Evolutionary conservation across 2,888 invertebrate genomes (phyloP), one percentile per base, ranked within the genome.

Genomic region (Choreutis nemorana): DNA sequence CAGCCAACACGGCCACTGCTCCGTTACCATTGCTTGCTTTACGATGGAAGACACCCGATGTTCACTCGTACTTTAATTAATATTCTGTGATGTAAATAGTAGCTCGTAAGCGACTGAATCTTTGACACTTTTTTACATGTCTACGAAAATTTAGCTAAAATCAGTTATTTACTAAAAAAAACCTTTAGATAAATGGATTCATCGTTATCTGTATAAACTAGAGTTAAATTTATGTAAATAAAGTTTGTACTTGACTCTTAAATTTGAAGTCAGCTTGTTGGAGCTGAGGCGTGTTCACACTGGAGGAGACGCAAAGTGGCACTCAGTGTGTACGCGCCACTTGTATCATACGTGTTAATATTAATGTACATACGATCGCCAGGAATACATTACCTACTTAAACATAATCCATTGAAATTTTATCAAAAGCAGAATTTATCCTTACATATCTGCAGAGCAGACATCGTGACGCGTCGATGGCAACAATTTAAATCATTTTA

Each of bases 101-200:
- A 73, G 61, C 35, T 23, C 40, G 47, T 75, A 75, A 75, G 73
- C 51, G 68, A 71, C 68, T 70, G 68, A 71, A 53, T 67, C 65
- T 73, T 73, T 72, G 71, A 71, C 72, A 75, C 75, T 75, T 77
- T 77, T 77, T 72, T 77, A 77, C 66, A 65, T 64, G 68, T 72
- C 67, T 72, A 68, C 54, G 57, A 63, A 60, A 54, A 48, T 61
- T 38, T 40, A 56, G 56, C 45, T 47, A 47, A 30, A 22, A 30
- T 47, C 49, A 48, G 48, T 47, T 43, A 42, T 55, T 48, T 41
- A 43, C 43, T 41, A 48, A 40, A 41, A 38, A 33, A 37, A 36
- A 37, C 36, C 40, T 32, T 37, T 48, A 52, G 48, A 35, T 56
- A 49, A 55, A 52, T 54, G 48, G 51, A 58, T 53, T 50, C 46